These are phyloP conservation scores for Cheilosia urbana DNA, from an alignment of 2,888 invertebrate species.

Conservation along the genomic window DNA sequence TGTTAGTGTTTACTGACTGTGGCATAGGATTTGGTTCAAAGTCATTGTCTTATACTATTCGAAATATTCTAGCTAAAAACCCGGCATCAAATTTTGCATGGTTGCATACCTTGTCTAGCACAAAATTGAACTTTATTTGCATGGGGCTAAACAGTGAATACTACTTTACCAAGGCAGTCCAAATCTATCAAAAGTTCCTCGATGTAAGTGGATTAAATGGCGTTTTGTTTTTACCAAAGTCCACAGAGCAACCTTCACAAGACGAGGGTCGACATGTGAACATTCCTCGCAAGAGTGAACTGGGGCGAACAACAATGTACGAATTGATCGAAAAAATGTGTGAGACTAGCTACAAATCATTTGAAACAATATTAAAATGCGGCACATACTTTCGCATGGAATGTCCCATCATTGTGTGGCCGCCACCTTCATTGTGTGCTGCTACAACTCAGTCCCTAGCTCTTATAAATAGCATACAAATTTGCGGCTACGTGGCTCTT, in stretches of 20 bases:
- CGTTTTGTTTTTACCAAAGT: constrained; percentile 86
- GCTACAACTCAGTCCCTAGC: constrained; percentile 82
- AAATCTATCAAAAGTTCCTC: constrained; percentile 89
- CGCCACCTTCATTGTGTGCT: constrained; percentile 86
- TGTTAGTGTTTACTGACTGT: constrained; percentile 91
- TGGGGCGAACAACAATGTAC: constrained; percentile 80
- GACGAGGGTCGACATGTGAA: constrained; percentile 28
- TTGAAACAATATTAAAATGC: constrained; percentile 89
- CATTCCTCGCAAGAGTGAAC: constrained; percentile 80
- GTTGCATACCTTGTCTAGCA: constrained; percentile 91
- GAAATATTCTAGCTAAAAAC: constrained; percentile 79
- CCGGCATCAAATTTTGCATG: constrained; percentile 85
- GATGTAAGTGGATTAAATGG: constrained; percentile 90
- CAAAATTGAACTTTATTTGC: constrained; percentile 91
- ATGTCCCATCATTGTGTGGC: constrained; percentile 89
- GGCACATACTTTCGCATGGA: constrained; percentile 87
- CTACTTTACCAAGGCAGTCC: constrained; percentile 83
- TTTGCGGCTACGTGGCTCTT: constrained; percentile 95
- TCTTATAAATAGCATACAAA: constrained; percentile 90
- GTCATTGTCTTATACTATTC: constrained; percentile 86
- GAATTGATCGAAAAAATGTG: constrained; percentile 88
- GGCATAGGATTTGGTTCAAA: constrained; percentile 87
- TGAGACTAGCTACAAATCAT: constrained; percentile 89
- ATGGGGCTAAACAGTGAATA: constrained; percentile 88
- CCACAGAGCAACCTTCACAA: constrained; percentile 75